Conservation (phyloP, 2,113 vertebrate genomes). For the Gnathonemus longibarbis region DNA sequence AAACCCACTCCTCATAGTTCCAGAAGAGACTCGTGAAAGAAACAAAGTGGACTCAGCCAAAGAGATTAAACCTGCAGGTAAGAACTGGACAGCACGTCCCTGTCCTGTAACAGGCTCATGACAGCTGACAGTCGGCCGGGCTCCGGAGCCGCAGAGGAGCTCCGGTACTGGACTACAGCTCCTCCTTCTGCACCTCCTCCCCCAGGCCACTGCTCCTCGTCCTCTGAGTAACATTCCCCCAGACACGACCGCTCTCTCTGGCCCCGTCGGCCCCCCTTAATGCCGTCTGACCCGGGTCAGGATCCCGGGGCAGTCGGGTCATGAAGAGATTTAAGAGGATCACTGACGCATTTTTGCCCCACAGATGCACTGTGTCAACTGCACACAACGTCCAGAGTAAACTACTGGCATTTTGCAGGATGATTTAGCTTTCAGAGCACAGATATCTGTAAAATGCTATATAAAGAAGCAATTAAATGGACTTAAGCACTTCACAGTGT, state of each 20-base stretch:
- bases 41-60: not conserved
- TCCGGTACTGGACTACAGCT: not conserved
- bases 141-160: not conserved
- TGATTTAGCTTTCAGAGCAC: not conserved
- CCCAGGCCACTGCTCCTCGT: not conserved
- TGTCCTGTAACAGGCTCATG: not conserved
- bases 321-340: not conserved
- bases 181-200: not conserved
- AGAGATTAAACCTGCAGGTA: not conserved
- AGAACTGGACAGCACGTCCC: not conserved
- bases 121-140: not conserved
- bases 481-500: not conserved
- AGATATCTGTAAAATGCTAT: not conserved
- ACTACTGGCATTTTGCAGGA: not conserved
- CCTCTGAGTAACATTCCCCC: not conserved
- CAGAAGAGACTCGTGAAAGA: not conserved
- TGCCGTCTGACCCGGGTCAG: not conserved
- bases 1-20: not conserved
- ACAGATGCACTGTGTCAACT: not conserved
- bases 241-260: not conserved
- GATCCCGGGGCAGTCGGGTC: not conserved
- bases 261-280: not conserved
- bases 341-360: not conserved
- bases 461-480: not conserved
- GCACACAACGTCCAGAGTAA: not conserved